Percentiles rank a stretch among this genome's conserved stretches.
Conservation (phyloP, 1,140 invertebrate genomes). For the Tenebrio molitor region DNA sequence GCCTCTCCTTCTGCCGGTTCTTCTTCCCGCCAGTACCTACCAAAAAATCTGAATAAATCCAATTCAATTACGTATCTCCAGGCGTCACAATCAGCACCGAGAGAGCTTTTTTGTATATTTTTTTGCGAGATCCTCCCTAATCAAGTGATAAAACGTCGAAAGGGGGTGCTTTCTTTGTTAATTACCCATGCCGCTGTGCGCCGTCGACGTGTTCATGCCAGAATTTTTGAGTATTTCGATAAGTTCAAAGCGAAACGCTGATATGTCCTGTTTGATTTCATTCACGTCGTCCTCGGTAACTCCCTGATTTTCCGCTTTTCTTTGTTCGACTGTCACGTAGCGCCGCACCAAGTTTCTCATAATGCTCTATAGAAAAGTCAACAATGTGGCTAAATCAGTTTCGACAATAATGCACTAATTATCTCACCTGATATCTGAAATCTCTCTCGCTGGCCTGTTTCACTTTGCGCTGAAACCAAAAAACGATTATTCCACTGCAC, state of each 20-base stretch:
- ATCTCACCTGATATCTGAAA: constrained; percentile 85
- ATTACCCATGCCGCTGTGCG: constrained; percentile 75
- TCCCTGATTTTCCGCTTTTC: constrained; percentile 94
- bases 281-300: constrained; percentile 99
- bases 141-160: no score
- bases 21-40: constrained; percentile 92
- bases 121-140: no score
- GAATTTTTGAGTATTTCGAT: constrained; percentile 95
- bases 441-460: constrained; percentile 92
- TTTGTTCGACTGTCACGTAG: constrained; percentile 96
- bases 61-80: no score
- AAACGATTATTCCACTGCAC: constrained; percentile 53
- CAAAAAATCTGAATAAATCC: no score
- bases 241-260: constrained; percentile 93
- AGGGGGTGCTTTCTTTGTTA: constrained; percentile 20
- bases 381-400: constrained; percentile 17
- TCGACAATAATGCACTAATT: constrained; percentile 30
- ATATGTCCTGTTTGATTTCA: constrained; percentile 99
- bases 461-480: constrained; percentile 81
- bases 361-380: constrained; percentile 77
- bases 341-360: constrained; percentile 95
- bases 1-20: constrained; percentile 91
- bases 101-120: no score
- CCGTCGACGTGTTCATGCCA: constrained; percentile 91
- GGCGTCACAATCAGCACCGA: no score